These are phyloP conservation scores for Drosophila eohydei DNA, from an alignment of 2,888 invertebrate genomes.

Conservation along the genomic window DNA sequence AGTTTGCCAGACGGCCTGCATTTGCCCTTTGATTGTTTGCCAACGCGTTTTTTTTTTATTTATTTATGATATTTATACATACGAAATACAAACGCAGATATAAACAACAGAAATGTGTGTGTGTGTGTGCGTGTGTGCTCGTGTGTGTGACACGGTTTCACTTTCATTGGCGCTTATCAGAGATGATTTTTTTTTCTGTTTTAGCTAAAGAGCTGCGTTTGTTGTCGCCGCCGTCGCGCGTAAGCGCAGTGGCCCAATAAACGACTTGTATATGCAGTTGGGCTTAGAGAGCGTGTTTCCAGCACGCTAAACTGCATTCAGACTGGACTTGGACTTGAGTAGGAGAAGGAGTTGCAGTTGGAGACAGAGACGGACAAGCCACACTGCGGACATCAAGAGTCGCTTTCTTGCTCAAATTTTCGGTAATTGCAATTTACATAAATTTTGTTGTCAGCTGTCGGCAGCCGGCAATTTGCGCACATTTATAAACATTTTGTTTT, in stretches of 20 bases:
- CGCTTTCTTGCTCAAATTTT: conserved; percentile 52
- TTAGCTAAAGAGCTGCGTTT: conserved; percentile 25
- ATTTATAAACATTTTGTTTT: conserved; percentile 52
- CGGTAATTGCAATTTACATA: conserved; percentile 69
- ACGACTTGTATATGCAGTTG: not conserved
- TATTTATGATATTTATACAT: conserved; percentile 63
- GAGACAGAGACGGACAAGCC: not conserved
- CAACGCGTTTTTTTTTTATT: conserved; percentile 38
- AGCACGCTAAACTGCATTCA: conserved; percentile 12
- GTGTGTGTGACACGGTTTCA: conserved; percentile 60
- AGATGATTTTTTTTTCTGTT: conserved; percentile 21
- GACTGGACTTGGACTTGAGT: conserved; percentile 1
- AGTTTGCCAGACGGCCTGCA: conserved; percentile 20
- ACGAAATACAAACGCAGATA: conserved; percentile 30
- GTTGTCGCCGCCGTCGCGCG: conserved; percentile 43
- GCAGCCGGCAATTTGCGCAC: conserved; percentile 62
- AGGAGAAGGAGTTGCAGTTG: not conserved
- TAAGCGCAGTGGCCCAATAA: conserved; percentile 29
- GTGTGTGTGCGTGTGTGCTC: conserved; percentile 1
- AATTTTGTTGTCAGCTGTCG: conserved; percentile 66
- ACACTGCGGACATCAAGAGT: conserved; percentile 1
- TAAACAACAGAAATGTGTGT: conserved; percentile 3
- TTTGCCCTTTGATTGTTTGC: conserved; percentile 37
- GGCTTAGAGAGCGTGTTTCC: conserved; percentile 1
- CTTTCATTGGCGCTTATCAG: conserved; percentile 65